Percentiles rank a stretch among this genome's conserved stretches.
phyloP scores from a whole-genome alignment of 2,113 vertebrate genomes.

The Tragulus kanchil region DNA sequence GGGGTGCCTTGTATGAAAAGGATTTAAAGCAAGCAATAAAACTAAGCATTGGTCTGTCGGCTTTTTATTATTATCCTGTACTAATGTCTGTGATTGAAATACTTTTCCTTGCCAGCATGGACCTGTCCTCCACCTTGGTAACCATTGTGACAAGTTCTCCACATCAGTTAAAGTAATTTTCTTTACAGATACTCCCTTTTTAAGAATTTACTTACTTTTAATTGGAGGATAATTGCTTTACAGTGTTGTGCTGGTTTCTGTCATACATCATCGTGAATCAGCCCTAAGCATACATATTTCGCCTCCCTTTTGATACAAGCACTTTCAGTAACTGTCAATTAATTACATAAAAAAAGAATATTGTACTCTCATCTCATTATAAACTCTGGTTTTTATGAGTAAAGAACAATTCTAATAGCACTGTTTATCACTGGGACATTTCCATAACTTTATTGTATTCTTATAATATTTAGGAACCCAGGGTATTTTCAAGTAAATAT shows the following conservation, averaged over 20 bases:
- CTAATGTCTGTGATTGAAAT: constrained; percentile 6
- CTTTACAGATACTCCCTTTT: constrained; percentile 30
- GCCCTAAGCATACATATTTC: not conserved
- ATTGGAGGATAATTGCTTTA: not conserved
- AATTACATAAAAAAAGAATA: constrained; percentile 48
- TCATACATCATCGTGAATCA: not conserved
- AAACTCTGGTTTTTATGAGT: constrained; percentile 41
- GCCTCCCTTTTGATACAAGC: not conserved
- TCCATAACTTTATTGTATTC: not conserved
- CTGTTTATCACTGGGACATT: not conserved
- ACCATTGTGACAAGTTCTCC: not conserved
- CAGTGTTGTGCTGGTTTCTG: not conserved
- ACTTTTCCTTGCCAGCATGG: not conserved
- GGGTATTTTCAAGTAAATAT: constrained; percentile 2
- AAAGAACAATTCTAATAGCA: constrained; percentile 38
- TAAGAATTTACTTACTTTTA: not conserved
- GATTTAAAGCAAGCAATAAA: constrained; percentile 55
- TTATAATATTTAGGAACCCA: constrained; percentile 11
- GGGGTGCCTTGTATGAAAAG: not conserved
- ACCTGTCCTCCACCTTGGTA: not conserved
- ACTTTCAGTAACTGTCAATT: constrained; percentile 58
- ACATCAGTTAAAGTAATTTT: constrained; percentile 33
- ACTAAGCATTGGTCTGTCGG: not conserved
- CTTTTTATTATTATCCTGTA: constrained; percentile 50
- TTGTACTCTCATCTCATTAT: constrained; percentile 28